Conservation (phyloP, 2,888 invertebrate genomes). For the Autographa pulchrina region DNA sequence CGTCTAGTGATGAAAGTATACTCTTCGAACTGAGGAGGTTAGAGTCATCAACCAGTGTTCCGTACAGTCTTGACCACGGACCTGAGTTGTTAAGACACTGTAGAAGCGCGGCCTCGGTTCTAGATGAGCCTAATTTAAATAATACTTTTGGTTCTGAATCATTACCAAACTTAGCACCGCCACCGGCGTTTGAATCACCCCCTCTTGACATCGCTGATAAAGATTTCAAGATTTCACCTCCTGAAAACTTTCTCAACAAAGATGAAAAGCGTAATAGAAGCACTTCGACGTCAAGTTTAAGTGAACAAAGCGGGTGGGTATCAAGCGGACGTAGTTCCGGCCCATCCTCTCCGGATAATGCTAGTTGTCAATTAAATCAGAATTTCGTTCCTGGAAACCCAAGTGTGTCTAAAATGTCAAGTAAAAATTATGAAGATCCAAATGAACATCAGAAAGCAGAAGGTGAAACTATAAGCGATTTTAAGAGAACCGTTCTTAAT, state of each 20-base stretch:
- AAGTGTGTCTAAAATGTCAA: slow-evolving; percentile 67
- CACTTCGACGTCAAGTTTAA: slow-evolving; percentile 91
- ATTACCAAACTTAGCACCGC: slow-evolving; percentile 92
- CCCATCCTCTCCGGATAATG: slow-evolving; percentile 90
- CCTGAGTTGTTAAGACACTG: slow-evolving; percentile 87
- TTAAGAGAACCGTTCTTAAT: slow-evolving; percentile 88
- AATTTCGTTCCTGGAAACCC: slow-evolving; percentile 79
- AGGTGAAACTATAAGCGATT: slow-evolving; percentile 80
- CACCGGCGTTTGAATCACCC: slow-evolving; percentile 90
- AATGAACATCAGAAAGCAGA: slow-evolving; percentile 69
- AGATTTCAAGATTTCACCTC: slow-evolving; percentile 87
- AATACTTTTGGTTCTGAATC: slow-evolving; percentile 91
- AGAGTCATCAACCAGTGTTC: slow-evolving; percentile 91
- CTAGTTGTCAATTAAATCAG: slow-evolving; percentile 87
- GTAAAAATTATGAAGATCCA: slow-evolving; percentile 72
- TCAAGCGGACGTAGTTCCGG: slow-evolving; percentile 93
- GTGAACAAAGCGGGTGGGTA: slow-evolving; percentile 97
- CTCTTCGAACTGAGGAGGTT: slow-evolving; percentile 85
- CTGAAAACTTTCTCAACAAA: slow-evolving; percentile 85
- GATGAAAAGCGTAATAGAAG: slow-evolving; percentile 83
- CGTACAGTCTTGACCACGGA: slow-evolving; percentile 89
- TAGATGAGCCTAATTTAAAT: slow-evolving; percentile 88
- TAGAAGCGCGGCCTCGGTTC: slow-evolving; percentile 88
- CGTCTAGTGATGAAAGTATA: slow-evolving; percentile 90
- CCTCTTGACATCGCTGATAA: slow-evolving; percentile 86